Conservation (phyloP, 2,888 invertebrate genomes). For the Idaea dimidiata region DNA sequence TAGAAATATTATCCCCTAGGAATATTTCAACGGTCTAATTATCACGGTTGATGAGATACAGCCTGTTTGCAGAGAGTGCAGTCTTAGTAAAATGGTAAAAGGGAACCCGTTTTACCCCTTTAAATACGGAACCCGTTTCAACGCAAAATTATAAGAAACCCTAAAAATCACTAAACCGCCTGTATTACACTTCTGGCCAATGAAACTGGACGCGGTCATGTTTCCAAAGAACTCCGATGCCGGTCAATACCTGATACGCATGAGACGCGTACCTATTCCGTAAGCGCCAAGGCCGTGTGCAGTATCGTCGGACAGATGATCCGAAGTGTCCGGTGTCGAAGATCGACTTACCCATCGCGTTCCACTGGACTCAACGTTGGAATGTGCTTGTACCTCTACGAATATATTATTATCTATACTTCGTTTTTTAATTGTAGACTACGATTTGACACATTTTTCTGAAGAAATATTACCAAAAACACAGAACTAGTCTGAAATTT, state of each 20-base stretch:
- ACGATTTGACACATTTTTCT: too few relatives aligned
- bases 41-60: too few relatives aligned
- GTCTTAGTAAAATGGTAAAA: too few relatives aligned
- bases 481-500: too few relatives aligned
- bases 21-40: too few relatives aligned
- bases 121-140: too few relatives aligned
- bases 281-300: slow-evolving; percentile 67
- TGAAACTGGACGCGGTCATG: slow-evolving; percentile 31
- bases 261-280: slow-evolving; percentile 72
- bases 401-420: neutral
- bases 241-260: slow-evolving; percentile 58
- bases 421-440: too few relatives aligned
- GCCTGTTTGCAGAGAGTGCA: too few relatives aligned
- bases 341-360: slow-evolving; percentile 69
- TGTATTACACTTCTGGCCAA: neutral
- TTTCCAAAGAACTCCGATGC: slow-evolving; percentile 47
- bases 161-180: neutral
- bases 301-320: slow-evolving; percentile 66
- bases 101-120: too few relatives aligned
- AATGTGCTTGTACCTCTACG: slow-evolving; percentile 40
- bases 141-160: neutral
- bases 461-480: too few relatives aligned
- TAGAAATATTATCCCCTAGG: too few relatives aligned
- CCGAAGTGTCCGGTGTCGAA: slow-evolving; percentile 55
- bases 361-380: slow-evolving; percentile 47